These are phyloP conservation scores for Neodiprion virginianus DNA, from an alignment of 1,140 invertebrate species.

Conservation along the genomic window DNA sequence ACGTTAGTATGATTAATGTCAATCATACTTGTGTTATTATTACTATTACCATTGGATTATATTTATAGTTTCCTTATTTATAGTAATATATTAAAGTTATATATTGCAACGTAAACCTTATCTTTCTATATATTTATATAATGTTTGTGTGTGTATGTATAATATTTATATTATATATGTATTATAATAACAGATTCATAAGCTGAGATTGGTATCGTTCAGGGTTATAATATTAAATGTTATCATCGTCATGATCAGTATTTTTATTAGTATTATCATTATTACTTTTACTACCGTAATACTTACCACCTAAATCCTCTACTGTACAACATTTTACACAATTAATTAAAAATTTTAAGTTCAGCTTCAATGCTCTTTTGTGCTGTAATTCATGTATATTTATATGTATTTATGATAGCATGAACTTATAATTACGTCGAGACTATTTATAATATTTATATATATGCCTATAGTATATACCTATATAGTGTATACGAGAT, in stretches of 20 bases:
- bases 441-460: slow-evolving; percentile 15
- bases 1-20: too few species aligned
- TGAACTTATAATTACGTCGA: neutral
- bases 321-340: slow-evolving; percentile 63
- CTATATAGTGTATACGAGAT: slow-evolving; percentile 52
- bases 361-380: too few species aligned
- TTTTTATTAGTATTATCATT: slow-evolving; percentile 21
- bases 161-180: slow-evolving; percentile 31
- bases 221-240: slow-evolving; percentile 37
- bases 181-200: slow-evolving; percentile 60
- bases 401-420: too few species aligned
- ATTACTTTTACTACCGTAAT: slow-evolving; percentile 40
- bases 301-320: slow-evolving; percentile 49
- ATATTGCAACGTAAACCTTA: neutral
- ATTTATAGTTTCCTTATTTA: neutral
- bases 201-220: slow-evolving; percentile 61
- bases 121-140: neutral
- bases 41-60: too few species aligned
- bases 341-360: too few species aligned
- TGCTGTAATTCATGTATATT: too few species aligned
- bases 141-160: neutral
- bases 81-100: slow-evolving; percentile 6
- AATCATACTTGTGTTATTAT: too few species aligned
- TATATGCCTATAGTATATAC: neutral
- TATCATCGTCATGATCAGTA: slow-evolving; percentile 40